Evolutionary conservation across 1,140 invertebrate genomes (phyloP).

Genomic region (Cherax quadricarinatus): DNA sequence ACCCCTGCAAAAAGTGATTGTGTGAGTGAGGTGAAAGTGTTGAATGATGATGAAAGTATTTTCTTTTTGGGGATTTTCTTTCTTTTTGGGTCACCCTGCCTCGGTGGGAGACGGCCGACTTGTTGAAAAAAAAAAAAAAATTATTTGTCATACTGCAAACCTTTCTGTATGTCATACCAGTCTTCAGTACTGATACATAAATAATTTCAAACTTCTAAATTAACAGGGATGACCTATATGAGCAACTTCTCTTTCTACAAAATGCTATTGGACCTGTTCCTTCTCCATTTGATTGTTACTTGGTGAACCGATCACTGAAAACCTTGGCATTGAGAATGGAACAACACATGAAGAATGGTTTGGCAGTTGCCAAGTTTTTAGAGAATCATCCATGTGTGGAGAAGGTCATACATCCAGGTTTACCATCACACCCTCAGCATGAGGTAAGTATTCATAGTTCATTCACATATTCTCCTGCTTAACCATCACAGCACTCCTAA

Average conservation of each 20-base stretch:
- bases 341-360: slow-evolving; percentile 87
- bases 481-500: too few relatives aligned
- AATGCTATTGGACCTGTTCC: slow-evolving; percentile 95
- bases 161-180: too few relatives aligned
- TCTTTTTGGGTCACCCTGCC: too few relatives aligned
- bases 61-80: too few relatives aligned
- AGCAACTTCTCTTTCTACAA: slow-evolving; percentile 90
- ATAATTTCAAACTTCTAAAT: too few relatives aligned
- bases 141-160: too few relatives aligned
- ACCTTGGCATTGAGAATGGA: slow-evolving; percentile 95
- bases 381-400: slow-evolving; percentile 87
- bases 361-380: slow-evolving; percentile 88
- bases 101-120: too few relatives aligned
- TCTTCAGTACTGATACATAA: too few relatives aligned
- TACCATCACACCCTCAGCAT: slow-evolving; percentile 95
- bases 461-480: background rate
- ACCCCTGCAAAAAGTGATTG: too few relatives aligned
- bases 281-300: slow-evolving; percentile 96
- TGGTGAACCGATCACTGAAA: slow-evolving; percentile 96
- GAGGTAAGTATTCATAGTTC: slow-evolving; percentile 75
- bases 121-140: too few relatives aligned
- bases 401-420: slow-evolving; percentile 90
- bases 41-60: too few relatives aligned
- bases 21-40: too few relatives aligned
- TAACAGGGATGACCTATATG: slow-evolving; percentile 82